These are phyloP conservation scores for Lutjanus campechanus DNA, from an alignment of 2,797 vertebrate species.

Conservation along the genomic window DNA sequence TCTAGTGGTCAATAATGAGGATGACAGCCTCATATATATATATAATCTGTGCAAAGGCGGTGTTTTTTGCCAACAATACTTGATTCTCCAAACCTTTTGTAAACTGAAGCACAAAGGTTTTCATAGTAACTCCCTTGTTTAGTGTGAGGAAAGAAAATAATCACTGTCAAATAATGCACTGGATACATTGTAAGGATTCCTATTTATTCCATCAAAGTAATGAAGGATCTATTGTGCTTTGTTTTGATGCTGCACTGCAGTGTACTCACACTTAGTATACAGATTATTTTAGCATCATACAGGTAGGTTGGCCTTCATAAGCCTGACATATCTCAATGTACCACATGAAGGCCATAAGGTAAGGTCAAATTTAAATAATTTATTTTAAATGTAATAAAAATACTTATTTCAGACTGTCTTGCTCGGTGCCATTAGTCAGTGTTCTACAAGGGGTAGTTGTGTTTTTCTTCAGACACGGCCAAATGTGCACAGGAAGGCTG, in stretches of 20 bases:
- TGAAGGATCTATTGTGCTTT: not conserved
- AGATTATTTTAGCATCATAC: not conserved
- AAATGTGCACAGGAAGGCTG: too few species aligned
- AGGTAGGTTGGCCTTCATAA: not conserved
- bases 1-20: constrained; percentile 25
- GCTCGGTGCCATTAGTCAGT: too few species aligned
- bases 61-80: not conserved
- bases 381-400: too few species aligned
- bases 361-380: too few species aligned
- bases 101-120: constrained; percentile 11
- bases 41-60: not conserved
- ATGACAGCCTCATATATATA: not conserved
- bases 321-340: not conserved
- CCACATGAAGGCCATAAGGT: too few species aligned
- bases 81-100: not conserved
- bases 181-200: not conserved
- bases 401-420: too few species aligned
- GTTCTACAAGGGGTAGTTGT: too few species aligned
- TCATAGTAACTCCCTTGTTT: not conserved
- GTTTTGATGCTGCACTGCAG: not conserved
- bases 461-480: too few species aligned
- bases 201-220: not conserved
- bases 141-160: not conserved
- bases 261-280: not conserved
- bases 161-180: not conserved